Evolutionary conservation across 2,888 invertebrate species (phyloP).

Genomic region (Athalia cordata): DNA sequence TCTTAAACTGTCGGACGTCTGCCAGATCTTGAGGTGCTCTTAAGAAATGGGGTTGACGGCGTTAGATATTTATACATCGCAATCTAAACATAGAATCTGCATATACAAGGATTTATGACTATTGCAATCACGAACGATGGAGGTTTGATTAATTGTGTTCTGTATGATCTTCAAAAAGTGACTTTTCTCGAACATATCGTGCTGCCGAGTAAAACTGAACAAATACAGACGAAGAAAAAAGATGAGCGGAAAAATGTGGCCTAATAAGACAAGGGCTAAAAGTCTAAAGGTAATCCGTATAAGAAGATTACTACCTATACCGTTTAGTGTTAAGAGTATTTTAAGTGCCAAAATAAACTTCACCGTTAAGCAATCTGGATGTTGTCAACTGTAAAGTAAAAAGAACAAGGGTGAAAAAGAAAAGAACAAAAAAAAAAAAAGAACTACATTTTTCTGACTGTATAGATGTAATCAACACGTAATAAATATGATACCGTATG

Average conservation of each 20-base stretch:
- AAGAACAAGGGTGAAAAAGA: not conserved
- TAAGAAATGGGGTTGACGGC: conserved; percentile 38
- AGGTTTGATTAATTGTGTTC: not conserved
- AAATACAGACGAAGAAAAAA: no score
- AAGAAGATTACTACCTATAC: conserved; percentile 11
- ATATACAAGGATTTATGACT: not conserved
- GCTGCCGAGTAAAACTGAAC: no score
- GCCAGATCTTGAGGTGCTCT: conserved; percentile 35
- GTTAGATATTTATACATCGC: not conserved
- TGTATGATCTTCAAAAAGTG: no score
- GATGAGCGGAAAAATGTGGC: not conserved
- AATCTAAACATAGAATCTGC: conserved; percentile 28
- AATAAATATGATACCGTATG: not conserved
- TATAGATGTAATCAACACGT: conserved; percentile 15
- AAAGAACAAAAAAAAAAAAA: not conserved
- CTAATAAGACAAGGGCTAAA: not conserved
- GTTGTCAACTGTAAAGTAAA: conserved; percentile 34
- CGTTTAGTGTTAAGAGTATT: conserved; percentile 43
- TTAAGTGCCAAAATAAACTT: conserved; percentile 57
- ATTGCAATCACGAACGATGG: conserved; percentile 2
- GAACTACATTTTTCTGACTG: conserved; percentile 9
- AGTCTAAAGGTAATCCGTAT: not conserved
- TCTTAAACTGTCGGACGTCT: conserved; percentile 26
- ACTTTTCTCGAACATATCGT: no score
- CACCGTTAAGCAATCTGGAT: conserved; percentile 49